phyloP scores from a whole-genome alignment of 2,113 vertebrate species.

The Stegostoma tigrinum region DNA sequence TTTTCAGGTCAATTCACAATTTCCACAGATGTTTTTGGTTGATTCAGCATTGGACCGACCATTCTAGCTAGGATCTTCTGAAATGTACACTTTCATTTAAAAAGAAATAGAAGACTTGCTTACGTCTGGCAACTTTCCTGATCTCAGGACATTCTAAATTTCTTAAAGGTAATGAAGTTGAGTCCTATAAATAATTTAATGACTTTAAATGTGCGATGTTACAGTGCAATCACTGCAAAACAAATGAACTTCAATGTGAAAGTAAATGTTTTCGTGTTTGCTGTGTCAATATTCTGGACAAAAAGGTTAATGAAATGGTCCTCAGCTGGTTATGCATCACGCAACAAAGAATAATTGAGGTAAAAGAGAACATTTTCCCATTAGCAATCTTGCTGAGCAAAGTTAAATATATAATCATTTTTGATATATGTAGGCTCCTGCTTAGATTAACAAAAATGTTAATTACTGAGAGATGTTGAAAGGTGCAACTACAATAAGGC shows the following conservation, averaged over 20 bases:
- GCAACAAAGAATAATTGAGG: background rate
- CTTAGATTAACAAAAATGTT: slow-evolving; percentile 26
- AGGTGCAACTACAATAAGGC: background rate
- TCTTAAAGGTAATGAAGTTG: background rate
- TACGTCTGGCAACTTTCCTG: background rate
- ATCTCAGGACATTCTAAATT: background rate
- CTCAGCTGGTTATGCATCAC: background rate
- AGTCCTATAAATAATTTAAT: background rate
- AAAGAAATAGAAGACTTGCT: background rate
- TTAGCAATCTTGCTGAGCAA: background rate
- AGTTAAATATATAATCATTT: background rate
- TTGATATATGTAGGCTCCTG: background rate
- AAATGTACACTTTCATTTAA: background rate
- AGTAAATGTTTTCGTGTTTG: background rate
- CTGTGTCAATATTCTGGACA: background rate
- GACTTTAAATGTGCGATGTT: background rate
- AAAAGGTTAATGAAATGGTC: background rate
- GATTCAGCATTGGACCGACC: background rate
- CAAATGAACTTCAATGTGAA: background rate
- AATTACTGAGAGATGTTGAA: background rate
- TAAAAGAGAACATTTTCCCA: background rate
- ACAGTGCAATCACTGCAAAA: background rate
- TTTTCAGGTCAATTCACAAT: background rate
- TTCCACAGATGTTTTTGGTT: background rate
- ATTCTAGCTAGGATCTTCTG: background rate